These are phyloP conservation scores for Xerus rutilus DNA, from an alignment of 2,797 vertebrate species.

Conservation along the genomic window DNA sequence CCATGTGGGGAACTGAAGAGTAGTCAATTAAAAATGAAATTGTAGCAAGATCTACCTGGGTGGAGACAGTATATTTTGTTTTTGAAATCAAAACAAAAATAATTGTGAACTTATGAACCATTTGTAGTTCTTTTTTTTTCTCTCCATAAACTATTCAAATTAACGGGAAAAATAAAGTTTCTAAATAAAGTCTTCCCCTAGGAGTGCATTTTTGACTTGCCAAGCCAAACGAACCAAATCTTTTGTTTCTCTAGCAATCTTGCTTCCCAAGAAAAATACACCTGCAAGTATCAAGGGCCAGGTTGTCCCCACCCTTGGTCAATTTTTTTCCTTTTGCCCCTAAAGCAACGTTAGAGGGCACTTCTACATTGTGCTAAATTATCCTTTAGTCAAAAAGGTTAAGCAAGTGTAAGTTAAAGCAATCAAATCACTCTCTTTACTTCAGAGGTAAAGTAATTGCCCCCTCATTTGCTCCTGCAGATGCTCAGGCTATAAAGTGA, in stretches of 20 bases:
- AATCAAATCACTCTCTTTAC: neutral
- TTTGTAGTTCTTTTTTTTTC: constrained; percentile 72
- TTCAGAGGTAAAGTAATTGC: constrained; percentile 21
- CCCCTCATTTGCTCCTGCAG: constrained; percentile 22
- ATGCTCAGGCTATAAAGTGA: constrained; percentile 22
- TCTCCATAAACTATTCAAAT: constrained; percentile 83
- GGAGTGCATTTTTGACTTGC: constrained; percentile 87
- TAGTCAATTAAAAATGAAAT: constrained; percentile 57
- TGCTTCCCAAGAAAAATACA: constrained; percentile 91
- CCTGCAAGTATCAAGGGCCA: constrained; percentile 86
- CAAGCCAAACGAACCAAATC: constrained; percentile 88
- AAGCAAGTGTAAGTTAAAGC: constrained; percentile 61
- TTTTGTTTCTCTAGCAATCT: constrained; percentile 89
- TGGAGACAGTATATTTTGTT: constrained; percentile 63
- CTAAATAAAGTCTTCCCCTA: constrained; percentile 90
- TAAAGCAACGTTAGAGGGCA: constrained; percentile 79
- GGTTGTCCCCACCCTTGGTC: constrained; percentile 72
- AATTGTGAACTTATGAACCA: constrained; percentile 85
- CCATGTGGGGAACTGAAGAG: neutral
- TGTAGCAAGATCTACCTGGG: constrained; percentile 52
- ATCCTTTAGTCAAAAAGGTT: constrained; percentile 62
- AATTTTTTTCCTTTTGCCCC: constrained; percentile 40
- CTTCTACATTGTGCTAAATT: constrained; percentile 76
- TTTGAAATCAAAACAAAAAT: constrained; percentile 77
- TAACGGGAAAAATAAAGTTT: constrained; percentile 88